These are phyloP conservation scores for Steinernema hermaphroditum DNA, from an alignment of 2,888 invertebrate genomes.

Conservation along the genomic window DNA sequence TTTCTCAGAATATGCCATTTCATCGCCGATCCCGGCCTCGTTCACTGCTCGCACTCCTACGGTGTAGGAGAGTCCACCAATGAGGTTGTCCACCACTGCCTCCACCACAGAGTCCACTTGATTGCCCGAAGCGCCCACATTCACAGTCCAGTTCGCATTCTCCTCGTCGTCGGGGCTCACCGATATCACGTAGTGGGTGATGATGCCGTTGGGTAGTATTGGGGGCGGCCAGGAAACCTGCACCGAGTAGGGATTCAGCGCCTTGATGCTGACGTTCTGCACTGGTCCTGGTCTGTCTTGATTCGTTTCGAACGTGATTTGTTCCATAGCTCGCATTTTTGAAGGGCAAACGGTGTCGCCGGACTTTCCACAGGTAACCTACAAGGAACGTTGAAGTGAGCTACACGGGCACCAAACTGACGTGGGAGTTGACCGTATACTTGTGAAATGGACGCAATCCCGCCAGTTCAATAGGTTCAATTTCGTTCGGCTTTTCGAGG, in stretches of 20 bases:
- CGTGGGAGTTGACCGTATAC: slow-evolving; percentile 59
- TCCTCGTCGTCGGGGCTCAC: slow-evolving; percentile 37
- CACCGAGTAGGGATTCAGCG: slow-evolving; percentile 58
- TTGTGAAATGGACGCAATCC: slow-evolving; percentile 62
- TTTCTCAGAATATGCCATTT: slow-evolving; percentile 40
- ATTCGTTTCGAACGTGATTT: slow-evolving; percentile 54
- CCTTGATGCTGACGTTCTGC: slow-evolving; percentile 40
- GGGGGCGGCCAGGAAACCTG: slow-evolving; percentile 60
- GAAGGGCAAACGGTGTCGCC: slow-evolving; percentile 26
- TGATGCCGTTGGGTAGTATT: slow-evolving; percentile 59
- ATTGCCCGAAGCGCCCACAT: slow-evolving; percentile 46
- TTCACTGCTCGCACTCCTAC: slow-evolving; percentile 57
- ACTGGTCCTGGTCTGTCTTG: slow-evolving; percentile 61
- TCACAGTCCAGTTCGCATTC: slow-evolving; percentile 44
- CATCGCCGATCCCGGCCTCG: slow-evolving; percentile 61
- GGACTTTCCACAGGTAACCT: slow-evolving; percentile 39
- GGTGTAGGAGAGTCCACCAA: slow-evolving; percentile 52
- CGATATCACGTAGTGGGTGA: slow-evolving; percentile 56
- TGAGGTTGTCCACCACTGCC: slow-evolving; percentile 57
- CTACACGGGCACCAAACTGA: slow-evolving; percentile 31
- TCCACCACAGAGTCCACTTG: slow-evolving; percentile 47
- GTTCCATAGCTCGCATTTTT: slow-evolving; percentile 29
- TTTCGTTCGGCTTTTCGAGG: slow-evolving; percentile 26
- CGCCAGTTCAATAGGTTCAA: slow-evolving; percentile 46
- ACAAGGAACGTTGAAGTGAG: neutral